Conservation (phyloP, 2,888 invertebrate species). For the Iselma pallidipennis region DNA sequence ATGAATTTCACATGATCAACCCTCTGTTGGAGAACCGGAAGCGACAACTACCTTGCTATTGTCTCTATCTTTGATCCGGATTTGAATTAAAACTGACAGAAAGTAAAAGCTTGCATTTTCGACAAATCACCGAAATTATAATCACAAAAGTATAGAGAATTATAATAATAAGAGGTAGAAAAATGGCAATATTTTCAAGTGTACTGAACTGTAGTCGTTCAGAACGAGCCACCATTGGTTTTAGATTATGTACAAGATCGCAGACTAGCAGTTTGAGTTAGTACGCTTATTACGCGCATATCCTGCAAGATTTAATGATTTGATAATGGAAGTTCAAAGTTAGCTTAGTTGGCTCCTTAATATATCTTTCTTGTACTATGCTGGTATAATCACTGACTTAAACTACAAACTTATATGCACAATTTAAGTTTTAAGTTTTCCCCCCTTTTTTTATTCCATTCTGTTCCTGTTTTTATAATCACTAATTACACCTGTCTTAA, state of each 20-base stretch:
- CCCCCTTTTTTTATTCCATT: no score
- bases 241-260: conserved; percentile 16
- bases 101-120: no score
- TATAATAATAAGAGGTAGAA: conserved; percentile 7
- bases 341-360: background rate
- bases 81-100: no score
- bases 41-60: background rate
- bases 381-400: background rate
- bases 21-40: no score
- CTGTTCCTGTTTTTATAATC: no score
- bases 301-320: conserved; percentile 30
- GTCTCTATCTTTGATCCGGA: background rate
- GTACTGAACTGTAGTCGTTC: background rate
- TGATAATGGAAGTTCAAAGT: conserved; percentile 23
- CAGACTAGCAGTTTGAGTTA: conserved; percentile 10
- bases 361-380: background rate
- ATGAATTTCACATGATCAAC: background rate
- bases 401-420: background rate
- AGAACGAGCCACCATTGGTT: conserved; percentile 23
- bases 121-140: no score
- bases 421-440: background rate
- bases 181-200: background rate
- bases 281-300: conserved; percentile 14
- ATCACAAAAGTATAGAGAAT: conserved; percentile 13
- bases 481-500: background rate